Conservation (phyloP, 1,140 invertebrate genomes). For the Drosophila bocqueti region DNA sequence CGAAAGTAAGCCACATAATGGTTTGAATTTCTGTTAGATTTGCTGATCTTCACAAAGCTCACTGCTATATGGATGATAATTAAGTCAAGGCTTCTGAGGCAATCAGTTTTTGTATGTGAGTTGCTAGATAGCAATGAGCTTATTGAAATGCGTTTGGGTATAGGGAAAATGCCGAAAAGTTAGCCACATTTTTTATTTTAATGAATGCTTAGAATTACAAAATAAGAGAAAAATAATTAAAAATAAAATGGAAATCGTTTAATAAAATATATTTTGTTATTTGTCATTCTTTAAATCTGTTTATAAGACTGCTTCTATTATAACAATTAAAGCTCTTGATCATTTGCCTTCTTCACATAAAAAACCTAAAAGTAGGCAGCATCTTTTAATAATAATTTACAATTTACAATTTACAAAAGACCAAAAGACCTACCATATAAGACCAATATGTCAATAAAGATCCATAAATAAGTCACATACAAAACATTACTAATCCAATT, state of each 20-base stretch:
- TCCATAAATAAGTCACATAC: neutral
- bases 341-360: too few relatives aligned
- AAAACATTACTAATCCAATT: neutral
- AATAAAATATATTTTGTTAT: neutral
- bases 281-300: neutral
- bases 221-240: too few relatives aligned
- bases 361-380: neutral
- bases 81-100: neutral
- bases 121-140: neutral
- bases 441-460: neutral
- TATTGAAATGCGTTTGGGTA: rapidly evolving
- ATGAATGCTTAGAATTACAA: neutral
- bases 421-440: too few relatives aligned
- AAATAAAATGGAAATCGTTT: neutral
- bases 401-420: too few relatives aligned
- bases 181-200: neutral
- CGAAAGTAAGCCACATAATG: neutral
- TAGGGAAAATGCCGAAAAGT: conserved; percentile 1
- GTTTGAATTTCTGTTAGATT: conserved; percentile 1
- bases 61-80: neutral
- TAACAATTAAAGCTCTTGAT: too few relatives aligned
- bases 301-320: too few relatives aligned
- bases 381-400: neutral
- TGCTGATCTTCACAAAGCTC: neutral
- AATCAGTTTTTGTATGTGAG: neutral